These are phyloP conservation scores for Galendromus occidentalis DNA, from an alignment of 1,140 invertebrate genomes.

Conservation along the genomic window DNA sequence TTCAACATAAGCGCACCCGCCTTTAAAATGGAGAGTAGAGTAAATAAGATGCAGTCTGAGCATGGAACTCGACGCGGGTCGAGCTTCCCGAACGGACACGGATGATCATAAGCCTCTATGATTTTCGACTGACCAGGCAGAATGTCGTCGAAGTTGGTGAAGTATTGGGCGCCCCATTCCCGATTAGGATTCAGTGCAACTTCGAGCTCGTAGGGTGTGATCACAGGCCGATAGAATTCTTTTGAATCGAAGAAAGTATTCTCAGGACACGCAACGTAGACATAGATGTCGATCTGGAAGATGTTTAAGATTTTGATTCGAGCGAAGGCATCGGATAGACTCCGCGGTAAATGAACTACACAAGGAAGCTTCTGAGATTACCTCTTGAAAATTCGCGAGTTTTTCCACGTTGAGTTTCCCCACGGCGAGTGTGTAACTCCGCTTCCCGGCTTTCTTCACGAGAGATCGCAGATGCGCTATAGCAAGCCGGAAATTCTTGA, in stretches of 20 bases:
- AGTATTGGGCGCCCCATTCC: slow-evolving; percentile 39
- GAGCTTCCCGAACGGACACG: too few species aligned
- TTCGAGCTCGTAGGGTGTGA: slow-evolving; percentile 81
- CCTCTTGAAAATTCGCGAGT: slow-evolving; percentile 75
- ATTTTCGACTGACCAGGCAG: slow-evolving; percentile 35
- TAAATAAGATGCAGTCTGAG: too few species aligned
- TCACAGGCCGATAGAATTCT: slow-evolving; percentile 69
- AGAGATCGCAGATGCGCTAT: slow-evolving; percentile 51
- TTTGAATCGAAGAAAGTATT: slow-evolving; percentile 54
- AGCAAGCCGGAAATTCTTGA: slow-evolving; percentile 52
- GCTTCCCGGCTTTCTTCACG: slow-evolving; percentile 51
- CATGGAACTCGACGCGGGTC: too few species aligned
- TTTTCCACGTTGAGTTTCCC: slow-evolving; percentile 80
- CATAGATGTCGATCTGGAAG: slow-evolving; percentile 55
- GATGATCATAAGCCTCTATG: not conserved
- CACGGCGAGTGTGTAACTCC: slow-evolving; percentile 69
- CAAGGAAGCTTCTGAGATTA: slow-evolving; percentile 22
- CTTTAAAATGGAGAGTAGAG: slow-evolving; percentile 15
- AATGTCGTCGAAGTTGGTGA: slow-evolving; percentile 53
- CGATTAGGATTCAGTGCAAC: slow-evolving; percentile 48
- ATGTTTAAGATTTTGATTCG: slow-evolving; percentile 15
- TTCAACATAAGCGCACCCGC: slow-evolving; percentile 13
- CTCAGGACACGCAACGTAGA: slow-evolving; percentile 71
- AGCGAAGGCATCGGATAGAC: too few species aligned
- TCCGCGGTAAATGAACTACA: too few species aligned